Percentiles rank a stretch among this genome's conserved stretches.
phyloP scores from a whole-genome alignment of 1,140 invertebrate species.

The Mercenaria mercenaria region DNA sequence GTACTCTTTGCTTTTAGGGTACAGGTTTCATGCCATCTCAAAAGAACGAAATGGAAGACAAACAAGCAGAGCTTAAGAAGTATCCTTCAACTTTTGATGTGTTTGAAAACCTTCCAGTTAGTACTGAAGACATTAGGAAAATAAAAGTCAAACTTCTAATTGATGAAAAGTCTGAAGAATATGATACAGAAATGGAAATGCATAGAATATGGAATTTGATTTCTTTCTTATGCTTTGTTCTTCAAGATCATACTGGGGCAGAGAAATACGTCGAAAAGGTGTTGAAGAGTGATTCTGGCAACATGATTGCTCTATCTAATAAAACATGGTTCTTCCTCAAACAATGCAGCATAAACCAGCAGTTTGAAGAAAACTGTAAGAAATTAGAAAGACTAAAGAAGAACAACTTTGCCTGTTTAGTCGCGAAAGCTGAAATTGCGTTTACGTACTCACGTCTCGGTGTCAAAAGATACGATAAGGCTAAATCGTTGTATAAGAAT shows the following conservation, averaged over 20 bases:
- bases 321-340: neutral
- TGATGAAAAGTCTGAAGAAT: too few species aligned
- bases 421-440: constrained; percentile 24
- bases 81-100: too few species aligned
- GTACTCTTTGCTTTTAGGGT: too few species aligned
- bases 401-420: neutral
- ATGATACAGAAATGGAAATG: too few species aligned
- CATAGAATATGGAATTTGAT: too few species aligned
- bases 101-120: too few species aligned
- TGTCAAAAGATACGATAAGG: neutral
- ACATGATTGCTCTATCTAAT: neutral
- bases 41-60: too few species aligned
- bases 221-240: too few species aligned
- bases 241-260: neutral
- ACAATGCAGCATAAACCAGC: neutral
- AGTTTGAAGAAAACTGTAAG: neutral
- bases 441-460: neutral
- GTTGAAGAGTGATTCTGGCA: neutral
- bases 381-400: neutral
- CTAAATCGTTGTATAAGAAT: neutral
- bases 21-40: too few species aligned
- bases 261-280: neutral
- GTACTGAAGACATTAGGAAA: too few species aligned
- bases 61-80: too few species aligned
- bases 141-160: too few species aligned